Percentiles rank a stretch among this genome's conserved stretches.
These are phyloP conservation scores for Peromyscus maniculatus DNA, from an alignment of 2,113 vertebrate genomes.

Conservation along the genomic window DNA sequence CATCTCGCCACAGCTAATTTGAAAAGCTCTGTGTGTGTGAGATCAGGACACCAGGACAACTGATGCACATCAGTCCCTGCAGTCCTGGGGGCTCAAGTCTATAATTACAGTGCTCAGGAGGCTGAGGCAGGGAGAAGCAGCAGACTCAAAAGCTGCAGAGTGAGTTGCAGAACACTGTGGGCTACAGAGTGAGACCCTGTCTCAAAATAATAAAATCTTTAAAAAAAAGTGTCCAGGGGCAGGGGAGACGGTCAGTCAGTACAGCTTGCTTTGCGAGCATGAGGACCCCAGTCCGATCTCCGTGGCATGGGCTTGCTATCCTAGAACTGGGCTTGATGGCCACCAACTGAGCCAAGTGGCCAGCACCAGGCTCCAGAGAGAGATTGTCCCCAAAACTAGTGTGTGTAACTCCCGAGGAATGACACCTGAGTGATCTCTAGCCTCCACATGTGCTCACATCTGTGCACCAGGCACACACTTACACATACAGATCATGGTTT, in stretches of 20 bases:
- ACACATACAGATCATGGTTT: background rate
- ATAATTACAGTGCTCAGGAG: background rate
- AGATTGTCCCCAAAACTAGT: background rate
- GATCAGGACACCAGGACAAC: background rate
- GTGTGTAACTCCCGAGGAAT: background rate
- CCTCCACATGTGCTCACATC: accelerated
- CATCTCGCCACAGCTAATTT: background rate
- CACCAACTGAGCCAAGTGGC: background rate
- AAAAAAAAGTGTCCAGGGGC: background rate
- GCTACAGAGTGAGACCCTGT: background rate
- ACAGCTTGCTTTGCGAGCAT: background rate
- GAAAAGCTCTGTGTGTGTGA: background rate
- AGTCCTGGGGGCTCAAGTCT: background rate
- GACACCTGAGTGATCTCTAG: background rate
- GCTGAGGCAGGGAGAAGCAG: background rate
- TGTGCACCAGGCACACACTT: too few relatives aligned
- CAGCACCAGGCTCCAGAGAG: too few relatives aligned
- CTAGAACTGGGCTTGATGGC: background rate
- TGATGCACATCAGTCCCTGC: background rate
- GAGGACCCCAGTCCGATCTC: too few relatives aligned
- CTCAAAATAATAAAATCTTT: background rate
- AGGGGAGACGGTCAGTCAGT: background rate
- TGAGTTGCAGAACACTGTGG: background rate
- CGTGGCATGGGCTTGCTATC: background rate
- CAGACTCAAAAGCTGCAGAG: background rate